Percentiles rank a stretch among this genome's conserved stretches.
phyloP scores from a whole-genome alignment of 1,140 invertebrate species.

The Temnothorax curvispinosus region DNA sequence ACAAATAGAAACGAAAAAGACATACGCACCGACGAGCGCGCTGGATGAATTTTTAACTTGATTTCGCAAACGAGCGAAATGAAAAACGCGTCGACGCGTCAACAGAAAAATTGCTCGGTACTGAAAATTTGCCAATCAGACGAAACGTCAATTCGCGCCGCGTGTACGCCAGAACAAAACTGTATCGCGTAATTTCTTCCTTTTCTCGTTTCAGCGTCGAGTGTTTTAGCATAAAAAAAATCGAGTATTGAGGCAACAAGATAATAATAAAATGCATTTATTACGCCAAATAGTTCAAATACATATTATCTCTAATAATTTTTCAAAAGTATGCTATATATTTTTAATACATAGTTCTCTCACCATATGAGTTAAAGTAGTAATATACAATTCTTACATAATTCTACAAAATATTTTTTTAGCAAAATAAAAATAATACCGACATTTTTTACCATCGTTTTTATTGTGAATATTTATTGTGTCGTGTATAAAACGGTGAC shows the following conservation, averaged over 20 bases:
- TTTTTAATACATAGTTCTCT: not conserved
- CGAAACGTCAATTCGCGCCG: slow-evolving; percentile 41
- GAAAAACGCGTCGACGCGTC: slow-evolving; percentile 58
- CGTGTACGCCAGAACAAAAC: not conserved
- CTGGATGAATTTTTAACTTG: slow-evolving; percentile 57
- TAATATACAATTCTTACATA: not conserved
- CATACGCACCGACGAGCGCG: slow-evolving; percentile 20
- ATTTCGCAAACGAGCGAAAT: slow-evolving; percentile 56
- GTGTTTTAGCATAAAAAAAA: not conserved
- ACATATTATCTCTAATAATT: not conserved
- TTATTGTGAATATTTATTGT: not conserved
- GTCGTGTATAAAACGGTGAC: not conserved
- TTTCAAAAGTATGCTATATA: not conserved
- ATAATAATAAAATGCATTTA: not conserved
- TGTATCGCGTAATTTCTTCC: not conserved
- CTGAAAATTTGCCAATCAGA: slow-evolving; percentile 52
- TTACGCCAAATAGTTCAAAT: not conserved
- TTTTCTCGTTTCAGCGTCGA: not conserved
- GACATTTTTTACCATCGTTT: not conserved
- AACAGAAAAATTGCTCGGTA: slow-evolving; percentile 38
- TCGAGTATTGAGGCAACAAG: not conserved
- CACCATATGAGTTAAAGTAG: not conserved
- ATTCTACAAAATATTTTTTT: not conserved
- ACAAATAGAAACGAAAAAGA: slow-evolving; percentile 42
- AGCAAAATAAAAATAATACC: not conserved